Evolutionary conservation across 2,113 vertebrate species (phyloP), one percentile per base, ranked within the genome.

Genomic region (Madoqua kirkii): DNA sequence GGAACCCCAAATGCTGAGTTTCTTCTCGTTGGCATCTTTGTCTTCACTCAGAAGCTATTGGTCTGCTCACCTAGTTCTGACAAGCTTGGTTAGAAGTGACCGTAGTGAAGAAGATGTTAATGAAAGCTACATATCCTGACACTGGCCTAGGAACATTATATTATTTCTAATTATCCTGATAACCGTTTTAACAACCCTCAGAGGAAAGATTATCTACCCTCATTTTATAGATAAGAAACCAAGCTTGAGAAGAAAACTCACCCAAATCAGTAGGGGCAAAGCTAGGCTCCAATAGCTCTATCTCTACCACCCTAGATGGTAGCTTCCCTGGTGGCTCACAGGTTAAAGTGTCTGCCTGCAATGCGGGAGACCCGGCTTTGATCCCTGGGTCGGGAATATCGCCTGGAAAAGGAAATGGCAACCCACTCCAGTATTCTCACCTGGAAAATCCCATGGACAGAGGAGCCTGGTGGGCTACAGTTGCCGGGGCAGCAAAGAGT

Each of bases 171-270:
- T 67, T 55, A 91, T 60, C 12, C 33, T 76, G 43, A 90, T 55
- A 81, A 62, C 23, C 19, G 15, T 95, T 86, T 96, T 74, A 86
- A 31, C 55, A 86, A 64, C 4, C 17, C 64, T 79, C 74, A 93
- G n/a, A 16, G 23, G 64, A 67, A 27, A 60, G 11, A 71, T 79
- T 52, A 71, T 43, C 62, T 71, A 57, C 21, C 6, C 12, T 96
- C 25, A 89, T 54, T 52, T 64, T 54, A 43, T 82, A 86, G 29
- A 29, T 67, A n/a, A 82, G 67, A 95, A 88, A 85, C 31, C 21
- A 55, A 96, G 59, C 79, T 3, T 94, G n/a, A 93, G 33, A 67
- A 31, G 17, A 50, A 52, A 91, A 91, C 4, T 88, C 33, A 81
- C 45, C 29, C 29, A 76, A 43, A 36, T 31, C 52, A 48, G 6